These are phyloP conservation scores for Pecten maximus DNA, from an alignment of 2,888 invertebrate genomes.

Conservation along the genomic window DNA sequence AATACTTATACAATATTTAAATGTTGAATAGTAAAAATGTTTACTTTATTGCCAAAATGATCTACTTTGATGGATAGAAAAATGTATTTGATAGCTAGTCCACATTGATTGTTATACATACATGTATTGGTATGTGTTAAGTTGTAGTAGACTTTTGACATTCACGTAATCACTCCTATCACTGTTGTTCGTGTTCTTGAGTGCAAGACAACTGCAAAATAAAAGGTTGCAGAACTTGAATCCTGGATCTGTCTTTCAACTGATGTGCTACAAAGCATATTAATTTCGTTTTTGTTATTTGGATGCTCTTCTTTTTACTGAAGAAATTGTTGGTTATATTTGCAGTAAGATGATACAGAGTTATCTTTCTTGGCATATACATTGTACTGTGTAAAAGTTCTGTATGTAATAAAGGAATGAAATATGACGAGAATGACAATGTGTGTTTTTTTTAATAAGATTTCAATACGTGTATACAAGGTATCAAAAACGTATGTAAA, in stretches of 20 bases:
- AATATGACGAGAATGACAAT: background rate
- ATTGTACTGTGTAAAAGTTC: background rate
- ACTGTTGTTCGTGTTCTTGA: background rate
- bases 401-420: slow-evolving; percentile 23
- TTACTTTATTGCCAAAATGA: background rate
- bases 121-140: background rate
- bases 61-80: background rate
- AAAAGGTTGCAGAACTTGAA: background rate
- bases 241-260: background rate
- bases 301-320: background rate
- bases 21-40: too few relatives aligned
- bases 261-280: background rate
- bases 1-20: too few relatives aligned
- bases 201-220: background rate
- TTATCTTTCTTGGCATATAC: background rate
- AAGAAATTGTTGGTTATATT: background rate
- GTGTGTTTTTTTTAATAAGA: too few relatives aligned
- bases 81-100: too few relatives aligned
- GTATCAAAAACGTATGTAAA: too few relatives aligned
- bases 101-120: background rate
- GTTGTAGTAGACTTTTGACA: background rate
- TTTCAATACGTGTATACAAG: too few relatives aligned
- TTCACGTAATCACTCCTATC: background rate
- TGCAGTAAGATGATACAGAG: background rate
- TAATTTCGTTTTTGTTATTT: background rate